Conservation (phyloP, 1,140 invertebrate species). For the Zaprionus gabonicus region DNA sequence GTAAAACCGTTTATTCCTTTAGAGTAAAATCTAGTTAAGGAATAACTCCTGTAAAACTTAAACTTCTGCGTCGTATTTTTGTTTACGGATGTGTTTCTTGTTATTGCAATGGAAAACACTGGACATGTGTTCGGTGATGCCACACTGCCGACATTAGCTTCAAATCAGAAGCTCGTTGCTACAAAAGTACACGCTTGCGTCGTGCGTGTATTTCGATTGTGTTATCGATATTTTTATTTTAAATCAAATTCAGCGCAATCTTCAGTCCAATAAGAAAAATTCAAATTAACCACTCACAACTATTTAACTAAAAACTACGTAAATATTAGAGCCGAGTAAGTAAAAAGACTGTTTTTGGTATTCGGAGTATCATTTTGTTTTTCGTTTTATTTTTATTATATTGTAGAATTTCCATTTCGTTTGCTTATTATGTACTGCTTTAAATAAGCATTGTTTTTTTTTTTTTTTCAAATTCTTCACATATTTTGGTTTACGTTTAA, state of each 20-base stretch:
- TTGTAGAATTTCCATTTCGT: conserved; percentile 74
- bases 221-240: too few relatives aligned
- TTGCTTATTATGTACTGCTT: conserved; percentile 58
- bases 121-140: conserved; percentile 25
- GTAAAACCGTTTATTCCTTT: neutral
- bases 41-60: neutral
- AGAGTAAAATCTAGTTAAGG: neutral
- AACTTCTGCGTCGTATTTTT: conserved; percentile 22
- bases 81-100: conserved; percentile 22
- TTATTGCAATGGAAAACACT: conserved; percentile 24
- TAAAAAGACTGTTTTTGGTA: conserved; percentile 3
- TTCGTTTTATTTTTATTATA: conserved; percentile 63
- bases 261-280: too few relatives aligned
- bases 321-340: neutral
- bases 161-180: conserved; percentile 16
- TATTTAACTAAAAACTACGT: too few relatives aligned
- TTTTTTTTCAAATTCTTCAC: conserved; percentile 51
- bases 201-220: too few relatives aligned
- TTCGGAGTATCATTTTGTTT: conserved; percentile 73
- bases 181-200: neutral
- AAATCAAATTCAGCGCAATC: too few relatives aligned
- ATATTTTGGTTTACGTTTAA: conserved; percentile 70
- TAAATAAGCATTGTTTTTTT: conserved; percentile 61
- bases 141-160: neutral
- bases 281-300: too few relatives aligned